phyloP scores from a whole-genome alignment of 2,888 invertebrate species.

The Ptychoptera contaminata region DNA sequence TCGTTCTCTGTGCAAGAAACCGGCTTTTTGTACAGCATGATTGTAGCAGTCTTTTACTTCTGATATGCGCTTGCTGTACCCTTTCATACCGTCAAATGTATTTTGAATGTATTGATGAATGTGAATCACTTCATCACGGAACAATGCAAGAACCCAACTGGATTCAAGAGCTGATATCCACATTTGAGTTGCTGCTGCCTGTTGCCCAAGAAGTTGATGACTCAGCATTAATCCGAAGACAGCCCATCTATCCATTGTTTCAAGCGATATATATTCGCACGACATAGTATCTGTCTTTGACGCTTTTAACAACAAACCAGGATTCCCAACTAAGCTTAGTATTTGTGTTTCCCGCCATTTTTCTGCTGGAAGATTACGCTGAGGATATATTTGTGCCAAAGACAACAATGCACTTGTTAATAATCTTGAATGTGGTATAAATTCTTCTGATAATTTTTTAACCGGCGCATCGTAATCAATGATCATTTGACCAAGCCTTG shows the following conservation, averaged over 20 bases:
- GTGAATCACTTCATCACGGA: constrained; percentile 92
- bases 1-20: constrained; percentile 83
- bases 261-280: constrained; percentile 91
- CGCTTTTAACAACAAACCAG: constrained; percentile 85
- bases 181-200: constrained; percentile 67
- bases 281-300: constrained; percentile 92
- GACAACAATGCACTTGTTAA: constrained; percentile 77
- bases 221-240: constrained; percentile 87
- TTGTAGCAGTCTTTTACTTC: constrained; percentile 94
- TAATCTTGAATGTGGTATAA: constrained; percentile 82
- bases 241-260: constrained; percentile 93
- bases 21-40: constrained; percentile 79
- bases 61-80: constrained; percentile 77
- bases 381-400: constrained; percentile 70
- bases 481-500: constrained; percentile 92
- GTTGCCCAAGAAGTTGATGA: constrained; percentile 71
- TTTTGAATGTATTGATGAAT: constrained; percentile 85
- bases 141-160: constrained; percentile 86
- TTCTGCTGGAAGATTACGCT: constrained; percentile 83
- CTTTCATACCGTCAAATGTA: constrained; percentile 91
- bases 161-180: constrained; percentile 87
- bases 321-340: constrained; percentile 84
- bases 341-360: constrained; percentile 89
- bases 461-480: constrained; percentile 93
- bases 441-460: constrained; percentile 92